phyloP scores from a whole-genome alignment of 1,140 invertebrate genomes.

The Papilio aristodemus region DNA sequence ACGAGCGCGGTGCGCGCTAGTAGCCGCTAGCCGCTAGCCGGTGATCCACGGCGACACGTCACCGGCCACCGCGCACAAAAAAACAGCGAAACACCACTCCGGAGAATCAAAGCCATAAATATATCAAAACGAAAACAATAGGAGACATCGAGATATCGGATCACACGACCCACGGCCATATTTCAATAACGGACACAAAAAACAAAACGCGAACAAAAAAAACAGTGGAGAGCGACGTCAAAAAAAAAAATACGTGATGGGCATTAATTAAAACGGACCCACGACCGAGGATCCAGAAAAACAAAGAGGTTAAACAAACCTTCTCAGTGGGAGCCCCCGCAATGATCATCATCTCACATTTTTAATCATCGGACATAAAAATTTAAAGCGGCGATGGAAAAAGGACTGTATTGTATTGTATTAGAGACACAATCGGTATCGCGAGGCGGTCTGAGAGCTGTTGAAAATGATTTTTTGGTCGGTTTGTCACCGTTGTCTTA shows the following conservation, averaged over 20 bases:
- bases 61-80: constrained; percentile 55
- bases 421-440: constrained; percentile 33
- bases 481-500: constrained; percentile 80
- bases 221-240: constrained; percentile 65
- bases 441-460: constrained; percentile 54
- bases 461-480: constrained; percentile 76
- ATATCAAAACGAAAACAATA: constrained; percentile 80
- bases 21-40: constrained; percentile 54
- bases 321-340: constrained; percentile 77
- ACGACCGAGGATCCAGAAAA: constrained; percentile 77
- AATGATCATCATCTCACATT: constrained; percentile 79
- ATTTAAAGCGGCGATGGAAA: constrained; percentile 44
- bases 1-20: constrained; percentile 52
- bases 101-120: constrained; percentile 71
- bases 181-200: constrained; percentile 73
- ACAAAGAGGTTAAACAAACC: constrained; percentile 78
- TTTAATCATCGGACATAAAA: constrained; percentile 75
- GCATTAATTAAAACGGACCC: constrained; percentile 80
- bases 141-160: constrained; percentile 75
- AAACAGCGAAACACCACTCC: constrained; percentile 61
- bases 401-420: constrained; percentile 41
- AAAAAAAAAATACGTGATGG: constrained; percentile 80
- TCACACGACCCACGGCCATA: constrained; percentile 75
- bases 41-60: constrained; percentile 61
- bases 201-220: constrained; percentile 48